These are phyloP conservation scores for Acanthochromis polyacanthus DNA, from an alignment of 2,113 vertebrate species.

Conservation along the genomic window DNA sequence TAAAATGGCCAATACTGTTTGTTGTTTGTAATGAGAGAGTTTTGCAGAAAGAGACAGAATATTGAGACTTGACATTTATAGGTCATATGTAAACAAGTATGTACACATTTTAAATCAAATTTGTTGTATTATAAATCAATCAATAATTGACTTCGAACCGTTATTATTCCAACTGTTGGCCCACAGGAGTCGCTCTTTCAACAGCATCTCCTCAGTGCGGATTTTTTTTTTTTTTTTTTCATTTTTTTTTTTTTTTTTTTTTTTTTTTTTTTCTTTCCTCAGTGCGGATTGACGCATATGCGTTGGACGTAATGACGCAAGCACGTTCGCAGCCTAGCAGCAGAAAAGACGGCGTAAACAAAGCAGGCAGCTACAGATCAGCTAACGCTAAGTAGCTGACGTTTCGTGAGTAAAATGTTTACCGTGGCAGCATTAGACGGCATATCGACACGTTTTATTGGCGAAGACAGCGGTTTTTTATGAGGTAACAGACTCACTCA, in stretches of 20 bases:
- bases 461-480: accelerated
- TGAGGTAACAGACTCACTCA: background rate
- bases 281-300: background rate
- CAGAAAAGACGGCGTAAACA: slow-evolving; percentile 75
- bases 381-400: slow-evolving; percentile 34
- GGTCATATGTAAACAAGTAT: too few relatives aligned
- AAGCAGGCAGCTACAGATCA: slow-evolving; percentile 22
- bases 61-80: too few relatives aligned
- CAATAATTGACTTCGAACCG: too few relatives aligned
- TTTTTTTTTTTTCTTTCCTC: too few relatives aligned
- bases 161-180: too few relatives aligned
- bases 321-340: slow-evolving; percentile 75
- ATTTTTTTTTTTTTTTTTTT: too few relatives aligned
- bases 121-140: too few relatives aligned
- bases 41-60: too few relatives aligned
- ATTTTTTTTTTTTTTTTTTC: too few relatives aligned
- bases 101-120: too few relatives aligned
- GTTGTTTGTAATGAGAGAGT: too few relatives aligned
- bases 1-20: too few relatives aligned
- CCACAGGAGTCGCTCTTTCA: background rate
- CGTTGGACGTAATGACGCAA: slow-evolving; percentile 47
- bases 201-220: background rate
- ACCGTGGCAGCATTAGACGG: background rate
- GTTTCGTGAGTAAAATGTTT: background rate
- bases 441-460: background rate